These are phyloP conservation scores for Aspidapion aeneum DNA, from an alignment of 2,888 invertebrate genomes.

Conservation along the genomic window DNA sequence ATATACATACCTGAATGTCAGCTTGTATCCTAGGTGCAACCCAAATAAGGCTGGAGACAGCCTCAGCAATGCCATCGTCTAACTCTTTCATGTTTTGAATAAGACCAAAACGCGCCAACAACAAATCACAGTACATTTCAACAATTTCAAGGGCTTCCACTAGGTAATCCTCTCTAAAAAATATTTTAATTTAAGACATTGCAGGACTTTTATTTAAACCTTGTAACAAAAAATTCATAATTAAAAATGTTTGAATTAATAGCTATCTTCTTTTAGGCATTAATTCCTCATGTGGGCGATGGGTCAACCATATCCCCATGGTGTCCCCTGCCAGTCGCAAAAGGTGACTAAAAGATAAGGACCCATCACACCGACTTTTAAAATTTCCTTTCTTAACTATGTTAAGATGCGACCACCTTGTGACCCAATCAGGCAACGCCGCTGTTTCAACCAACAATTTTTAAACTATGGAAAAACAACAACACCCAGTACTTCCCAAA, in stretches of 20 bases:
- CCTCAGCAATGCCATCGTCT: slow-evolving; percentile 93
- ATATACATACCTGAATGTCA: slow-evolving; percentile 68
- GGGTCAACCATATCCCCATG: too few relatives aligned
- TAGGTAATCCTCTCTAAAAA: slow-evolving; percentile 90
- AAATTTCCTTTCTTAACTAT: too few relatives aligned
- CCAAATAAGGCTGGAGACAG: slow-evolving; percentile 96
- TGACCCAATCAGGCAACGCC: too few relatives aligned
- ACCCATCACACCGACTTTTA: too few relatives aligned
- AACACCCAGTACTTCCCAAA: too few relatives aligned
- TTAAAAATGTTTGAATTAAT: slow-evolving; percentile 1
- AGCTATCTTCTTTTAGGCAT: too few relatives aligned
- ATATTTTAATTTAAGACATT: not conserved
- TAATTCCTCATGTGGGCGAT: too few relatives aligned
- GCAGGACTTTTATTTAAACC: not conserved
- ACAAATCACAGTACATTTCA: slow-evolving; percentile 98
- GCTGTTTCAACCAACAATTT: too few relatives aligned
- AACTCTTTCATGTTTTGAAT: slow-evolving; percentile 95
- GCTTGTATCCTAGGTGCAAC: slow-evolving; percentile 90
- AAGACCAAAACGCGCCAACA: slow-evolving; percentile 93
- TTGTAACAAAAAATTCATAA: slow-evolving; percentile 1
- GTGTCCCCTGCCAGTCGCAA: too few relatives aligned
- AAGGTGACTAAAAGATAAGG: too few relatives aligned
- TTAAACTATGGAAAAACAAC: too few relatives aligned
- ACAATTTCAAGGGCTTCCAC: slow-evolving; percentile 99
- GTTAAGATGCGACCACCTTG: too few relatives aligned